These are phyloP conservation scores for Onychostoma macrolepis DNA, from an alignment of 2,113 vertebrate genomes.

Conservation along the genomic window DNA sequence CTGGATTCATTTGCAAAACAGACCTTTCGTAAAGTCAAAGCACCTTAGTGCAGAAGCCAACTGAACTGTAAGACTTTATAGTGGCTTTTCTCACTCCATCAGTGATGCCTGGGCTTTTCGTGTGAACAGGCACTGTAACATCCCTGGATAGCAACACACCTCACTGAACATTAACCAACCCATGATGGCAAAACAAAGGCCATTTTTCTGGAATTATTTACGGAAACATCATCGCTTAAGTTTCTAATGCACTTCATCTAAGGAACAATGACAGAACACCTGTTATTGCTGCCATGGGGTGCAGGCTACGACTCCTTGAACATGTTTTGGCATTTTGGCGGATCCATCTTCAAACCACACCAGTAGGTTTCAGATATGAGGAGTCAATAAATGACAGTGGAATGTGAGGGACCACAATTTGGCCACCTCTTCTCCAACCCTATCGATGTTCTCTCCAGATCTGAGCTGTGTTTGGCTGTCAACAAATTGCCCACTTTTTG, in stretches of 20 bases:
- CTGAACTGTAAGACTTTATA: slow-evolving; percentile 65
- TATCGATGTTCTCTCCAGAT: slow-evolving; percentile 60
- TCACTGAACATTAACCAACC: neutral
- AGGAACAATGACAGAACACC: slow-evolving; percentile 41
- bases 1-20: neutral
- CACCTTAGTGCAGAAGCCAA: slow-evolving; percentile 66
- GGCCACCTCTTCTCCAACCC: neutral
- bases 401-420: neutral
- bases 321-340: slow-evolving; percentile 22
- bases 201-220: neutral
- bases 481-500: slow-evolving; percentile 70
- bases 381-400: slow-evolving; percentile 6
- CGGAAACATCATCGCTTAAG: slow-evolving; percentile 5
- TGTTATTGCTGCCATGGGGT: slow-evolving; percentile 46
- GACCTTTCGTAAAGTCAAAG: neutral
- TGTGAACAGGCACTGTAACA: slow-evolving; percentile 71
- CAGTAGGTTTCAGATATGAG: neutral
- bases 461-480: slow-evolving; percentile 45
- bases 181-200: neutral
- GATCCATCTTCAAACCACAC: neutral
- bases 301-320: slow-evolving; percentile 50
- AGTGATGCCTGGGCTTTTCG: slow-evolving; percentile 54
- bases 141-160: slow-evolving; percentile 59
- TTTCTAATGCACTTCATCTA: slow-evolving; percentile 69
- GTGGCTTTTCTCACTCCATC: slow-evolving; percentile 51